Conservation (phyloP, 2,888 invertebrate genomes). For the Drosophila antonietae region DNA sequence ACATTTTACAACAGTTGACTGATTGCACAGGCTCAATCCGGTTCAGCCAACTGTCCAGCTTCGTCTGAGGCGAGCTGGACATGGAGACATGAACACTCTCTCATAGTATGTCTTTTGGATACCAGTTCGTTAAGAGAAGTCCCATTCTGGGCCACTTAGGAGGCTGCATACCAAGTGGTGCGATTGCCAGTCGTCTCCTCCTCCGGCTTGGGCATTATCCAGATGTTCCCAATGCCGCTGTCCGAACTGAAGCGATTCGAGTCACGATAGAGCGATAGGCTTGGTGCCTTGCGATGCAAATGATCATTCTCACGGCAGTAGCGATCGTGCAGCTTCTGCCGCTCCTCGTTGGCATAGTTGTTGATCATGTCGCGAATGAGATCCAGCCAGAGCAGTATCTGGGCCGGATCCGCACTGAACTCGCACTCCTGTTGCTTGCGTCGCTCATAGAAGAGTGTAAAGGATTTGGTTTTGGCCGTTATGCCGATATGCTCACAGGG, state of each 20-base stretch:
- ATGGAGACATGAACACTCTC: not conserved
- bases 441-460: slow-evolving; percentile 83
- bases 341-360: slow-evolving; percentile 81
- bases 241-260: slow-evolving; percentile 84
- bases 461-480: slow-evolving; percentile 76
- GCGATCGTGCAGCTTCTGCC: slow-evolving; percentile 79
- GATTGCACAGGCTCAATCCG: slow-evolving; percentile 23
- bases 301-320: slow-evolving; percentile 81
- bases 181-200: slow-evolving; percentile 72
- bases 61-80: not conserved
- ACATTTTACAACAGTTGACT: slow-evolving; percentile 13
- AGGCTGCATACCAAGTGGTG: slow-evolving; percentile 83
- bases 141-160: slow-evolving; percentile 23
- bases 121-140: slow-evolving; percentile 3
- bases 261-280: slow-evolving; percentile 81
- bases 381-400: slow-evolving; percentile 81
- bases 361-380: slow-evolving; percentile 83
- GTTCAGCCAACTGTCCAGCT: slow-evolving; percentile 12
- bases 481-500: slow-evolving; percentile 84
- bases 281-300: slow-evolving; percentile 80
- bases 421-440: slow-evolving; percentile 84
- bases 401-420: slow-evolving; percentile 76
- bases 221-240: slow-evolving; percentile 83
- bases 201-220: slow-evolving; percentile 80
- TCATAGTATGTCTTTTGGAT: not conserved